Percentiles rank a stretch among this genome's conserved stretches.
Evolutionary conservation across 2,888 invertebrate species (phyloP).

Genomic region (Campoletis raptor): DNA sequence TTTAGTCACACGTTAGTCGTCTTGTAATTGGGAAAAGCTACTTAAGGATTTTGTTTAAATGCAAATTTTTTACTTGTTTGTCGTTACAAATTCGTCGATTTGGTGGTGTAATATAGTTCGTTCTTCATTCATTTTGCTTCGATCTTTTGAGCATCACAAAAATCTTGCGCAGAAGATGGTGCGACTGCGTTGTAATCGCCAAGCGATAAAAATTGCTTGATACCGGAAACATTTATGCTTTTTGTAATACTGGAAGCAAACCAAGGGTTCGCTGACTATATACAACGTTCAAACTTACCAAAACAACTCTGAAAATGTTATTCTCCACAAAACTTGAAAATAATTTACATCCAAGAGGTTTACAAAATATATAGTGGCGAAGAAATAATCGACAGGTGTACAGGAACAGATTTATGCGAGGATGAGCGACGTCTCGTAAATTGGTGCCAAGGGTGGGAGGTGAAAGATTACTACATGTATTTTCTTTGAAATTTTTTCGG

Average conservation of each 20-base stretch:
- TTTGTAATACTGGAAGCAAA: background rate
- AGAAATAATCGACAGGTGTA: conserved; percentile 64
- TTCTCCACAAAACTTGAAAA: conserved; percentile 32
- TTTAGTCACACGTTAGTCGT: background rate
- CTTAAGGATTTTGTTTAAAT: background rate
- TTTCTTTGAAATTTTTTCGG: conserved; percentile 1
- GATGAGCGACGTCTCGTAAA: conserved; percentile 66
- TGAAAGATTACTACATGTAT: conserved; percentile 45
- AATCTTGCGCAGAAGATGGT: background rate
- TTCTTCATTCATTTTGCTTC: no score
- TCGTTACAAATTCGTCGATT: conserved; percentile 48
- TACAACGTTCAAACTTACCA: background rate
- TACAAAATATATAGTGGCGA: conserved; percentile 45
- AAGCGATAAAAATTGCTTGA: background rate
- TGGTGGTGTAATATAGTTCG: background rate
- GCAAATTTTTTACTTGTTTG: conserved; percentile 18
- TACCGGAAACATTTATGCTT: background rate
- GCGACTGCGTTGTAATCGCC: background rate
- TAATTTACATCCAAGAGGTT: conserved; percentile 19
- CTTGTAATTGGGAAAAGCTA: background rate
- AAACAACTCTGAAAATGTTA: conserved; percentile 37
- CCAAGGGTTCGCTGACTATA: no score
- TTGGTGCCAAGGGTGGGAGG: conserved; percentile 33
- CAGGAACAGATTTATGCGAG: conserved; percentile 62
- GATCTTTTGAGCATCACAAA: background rate